Percentiles rank a stretch among this genome's conserved stretches.
These are phyloP conservation scores for Crenuchus spilurus DNA, from an alignment of 2,797 vertebrate species.

Conservation along the genomic window DNA sequence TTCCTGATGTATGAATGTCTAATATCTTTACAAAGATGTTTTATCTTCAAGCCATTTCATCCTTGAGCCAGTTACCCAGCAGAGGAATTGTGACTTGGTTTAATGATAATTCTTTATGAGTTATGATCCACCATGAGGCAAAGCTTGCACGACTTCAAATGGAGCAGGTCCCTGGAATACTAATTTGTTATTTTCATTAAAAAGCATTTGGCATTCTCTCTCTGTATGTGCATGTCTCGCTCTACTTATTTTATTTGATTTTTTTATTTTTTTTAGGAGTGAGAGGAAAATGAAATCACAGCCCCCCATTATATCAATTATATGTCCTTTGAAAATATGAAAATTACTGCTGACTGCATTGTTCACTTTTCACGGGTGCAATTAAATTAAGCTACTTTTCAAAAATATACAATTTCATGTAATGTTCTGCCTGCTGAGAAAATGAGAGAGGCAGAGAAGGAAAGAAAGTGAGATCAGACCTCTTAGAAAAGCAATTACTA, in stretches of 20 bases:
- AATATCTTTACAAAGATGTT: neutral
- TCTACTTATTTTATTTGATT: neutral
- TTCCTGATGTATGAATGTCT: neutral
- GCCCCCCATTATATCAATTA: slow-evolving; percentile 12
- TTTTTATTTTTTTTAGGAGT: neutral
- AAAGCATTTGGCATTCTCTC: slow-evolving; percentile 22
- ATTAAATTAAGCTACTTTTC: slow-evolving; percentile 33
- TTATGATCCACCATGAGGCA: slow-evolving; percentile 22
- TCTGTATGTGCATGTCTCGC: neutral
- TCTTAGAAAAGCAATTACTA: slow-evolving; percentile 15
- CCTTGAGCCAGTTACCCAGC: neutral
- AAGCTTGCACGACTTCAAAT: slow-evolving; percentile 16
- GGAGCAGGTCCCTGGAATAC: slow-evolving; percentile 29
- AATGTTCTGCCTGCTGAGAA: slow-evolving; percentile 13
- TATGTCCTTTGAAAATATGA: slow-evolving; percentile 30
- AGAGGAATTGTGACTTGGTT: neutral
- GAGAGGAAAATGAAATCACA: slow-evolving; percentile 15
- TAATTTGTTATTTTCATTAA: slow-evolving; percentile 42
- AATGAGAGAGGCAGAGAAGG: neutral
- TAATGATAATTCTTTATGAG: slow-evolving; percentile 46
- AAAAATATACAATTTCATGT: slow-evolving; percentile 25
- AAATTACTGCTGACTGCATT: slow-evolving; percentile 27
- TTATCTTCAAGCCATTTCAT: too few species aligned
- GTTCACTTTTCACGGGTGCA: slow-evolving; percentile 23
- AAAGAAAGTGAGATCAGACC: neutral